phyloP scores from a whole-genome alignment of 1,140 invertebrate genomes.

The Drosophila mauritiana region DNA sequence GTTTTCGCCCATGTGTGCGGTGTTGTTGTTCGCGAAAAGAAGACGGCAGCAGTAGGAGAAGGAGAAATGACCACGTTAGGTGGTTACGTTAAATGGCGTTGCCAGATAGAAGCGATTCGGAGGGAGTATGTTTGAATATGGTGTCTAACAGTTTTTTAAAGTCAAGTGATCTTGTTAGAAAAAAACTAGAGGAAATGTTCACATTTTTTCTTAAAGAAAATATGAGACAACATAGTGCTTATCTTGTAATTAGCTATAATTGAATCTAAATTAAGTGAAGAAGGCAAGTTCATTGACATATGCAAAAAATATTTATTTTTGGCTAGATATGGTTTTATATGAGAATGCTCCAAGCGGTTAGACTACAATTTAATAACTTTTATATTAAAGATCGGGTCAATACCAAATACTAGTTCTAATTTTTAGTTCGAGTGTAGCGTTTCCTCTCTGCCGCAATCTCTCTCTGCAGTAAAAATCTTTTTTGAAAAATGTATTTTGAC shows the following conservation, averaged over 20 bases:
- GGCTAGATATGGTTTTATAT: no score
- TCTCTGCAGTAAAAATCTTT: background rate
- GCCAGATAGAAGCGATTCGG: slow-evolving; percentile 11
- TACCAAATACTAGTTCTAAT: background rate
- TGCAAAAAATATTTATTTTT: no score
- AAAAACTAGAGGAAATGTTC: background rate
- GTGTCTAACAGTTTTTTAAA: background rate
- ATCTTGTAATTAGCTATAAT: no score
- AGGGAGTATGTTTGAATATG: background rate
- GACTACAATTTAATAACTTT: no score
- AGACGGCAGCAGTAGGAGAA: slow-evolving; percentile 26
- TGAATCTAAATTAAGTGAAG: no score
- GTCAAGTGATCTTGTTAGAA: background rate
- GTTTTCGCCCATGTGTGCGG: slow-evolving; percentile 8
- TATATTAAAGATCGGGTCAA: background rate
- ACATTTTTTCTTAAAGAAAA: background rate
- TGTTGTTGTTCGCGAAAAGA: slow-evolving; percentile 26
- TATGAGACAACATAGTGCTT: no score
- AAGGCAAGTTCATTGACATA: no score
- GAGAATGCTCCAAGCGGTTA: no score
- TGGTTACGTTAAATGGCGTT: slow-evolving; percentile 21
- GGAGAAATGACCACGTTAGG: slow-evolving; percentile 38
- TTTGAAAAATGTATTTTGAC: slow-evolving; percentile 10
- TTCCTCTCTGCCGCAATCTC: background rate
- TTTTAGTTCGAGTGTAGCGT: background rate